Conservation (phyloP, 2,797 vertebrate genomes). For the Cichlasoma orientale region DNA sequence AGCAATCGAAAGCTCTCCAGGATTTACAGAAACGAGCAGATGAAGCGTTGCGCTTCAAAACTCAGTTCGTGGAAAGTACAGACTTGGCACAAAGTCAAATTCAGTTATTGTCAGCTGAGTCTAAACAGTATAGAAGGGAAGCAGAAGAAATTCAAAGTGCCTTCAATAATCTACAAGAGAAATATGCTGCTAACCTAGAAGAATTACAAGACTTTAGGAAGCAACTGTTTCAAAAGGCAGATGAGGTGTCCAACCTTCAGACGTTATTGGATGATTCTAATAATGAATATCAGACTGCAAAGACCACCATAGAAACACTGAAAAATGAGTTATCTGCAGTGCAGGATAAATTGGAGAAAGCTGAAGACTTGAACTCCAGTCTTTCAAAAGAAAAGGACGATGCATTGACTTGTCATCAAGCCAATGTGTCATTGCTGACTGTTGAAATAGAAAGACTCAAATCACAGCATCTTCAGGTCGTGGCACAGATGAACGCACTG, state of each 20-base stretch:
- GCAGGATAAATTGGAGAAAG: slow-evolving; percentile 69
- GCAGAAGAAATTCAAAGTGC: slow-evolving; percentile 76
- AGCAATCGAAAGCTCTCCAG: slow-evolving; percentile 70
- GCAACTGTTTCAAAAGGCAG: slow-evolving; percentile 70
- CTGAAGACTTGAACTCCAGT: slow-evolving; percentile 52
- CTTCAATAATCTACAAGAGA: slow-evolving; percentile 83
- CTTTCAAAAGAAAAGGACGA: slow-evolving; percentile 81
- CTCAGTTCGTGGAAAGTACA: slow-evolving; percentile 76
- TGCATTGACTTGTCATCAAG: slow-evolving; percentile 68
- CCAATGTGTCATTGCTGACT: slow-evolving; percentile 72
- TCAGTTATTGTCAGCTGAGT: slow-evolving; percentile 51
- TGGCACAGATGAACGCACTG: slow-evolving; percentile 72
- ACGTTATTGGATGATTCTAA: slow-evolving; percentile 66
- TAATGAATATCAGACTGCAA: slow-evolving; percentile 52
- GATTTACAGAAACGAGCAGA: slow-evolving; percentile 74
- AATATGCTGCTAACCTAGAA: slow-evolving; percentile 74
- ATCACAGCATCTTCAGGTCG: slow-evolving; percentile 80
- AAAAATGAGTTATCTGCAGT: slow-evolving; percentile 68
- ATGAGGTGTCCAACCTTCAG: slow-evolving; percentile 72
- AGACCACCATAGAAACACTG: slow-evolving; percentile 60
- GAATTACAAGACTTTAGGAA: slow-evolving; percentile 65
- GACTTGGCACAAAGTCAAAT: slow-evolving; percentile 71
- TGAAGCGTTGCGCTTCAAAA: slow-evolving; percentile 74
- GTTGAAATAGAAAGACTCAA: slow-evolving; percentile 81
- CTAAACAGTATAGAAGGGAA: slow-evolving; percentile 46